phyloP scores from a whole-genome alignment of 2,113 vertebrate genomes.

The Hypocryptadius cinnamomeus region DNA sequence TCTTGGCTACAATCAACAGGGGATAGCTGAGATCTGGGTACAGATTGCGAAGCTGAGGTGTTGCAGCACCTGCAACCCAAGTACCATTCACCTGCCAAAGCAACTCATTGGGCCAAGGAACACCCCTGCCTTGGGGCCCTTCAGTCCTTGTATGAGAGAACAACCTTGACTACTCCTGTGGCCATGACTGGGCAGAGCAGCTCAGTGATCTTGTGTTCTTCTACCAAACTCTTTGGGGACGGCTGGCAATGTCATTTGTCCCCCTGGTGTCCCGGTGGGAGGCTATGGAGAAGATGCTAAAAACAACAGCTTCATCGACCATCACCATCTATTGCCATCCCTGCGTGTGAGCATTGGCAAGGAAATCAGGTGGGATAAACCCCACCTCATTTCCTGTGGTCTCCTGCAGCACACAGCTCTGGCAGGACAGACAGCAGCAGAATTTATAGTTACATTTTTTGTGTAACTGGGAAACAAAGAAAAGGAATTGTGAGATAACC shows the following conservation, averaged over 20 bases:
- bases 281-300: background rate
- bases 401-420: background rate
- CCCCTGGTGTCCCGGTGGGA: background rate
- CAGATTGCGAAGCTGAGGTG: background rate
- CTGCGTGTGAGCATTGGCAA: background rate
- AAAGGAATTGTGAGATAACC: background rate
- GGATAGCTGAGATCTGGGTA: background rate
- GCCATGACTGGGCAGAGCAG: background rate
- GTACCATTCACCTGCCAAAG: background rate
- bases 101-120: background rate
- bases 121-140: background rate
- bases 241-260: background rate
- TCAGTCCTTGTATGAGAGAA: background rate
- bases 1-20: background rate
- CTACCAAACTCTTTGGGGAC: background rate
- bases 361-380: background rate
- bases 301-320: background rate
- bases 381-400: accelerated
- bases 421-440: background rate
- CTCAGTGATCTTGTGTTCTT: background rate
- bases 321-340: background rate
- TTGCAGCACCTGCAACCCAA: background rate
- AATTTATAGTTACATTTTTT: background rate
- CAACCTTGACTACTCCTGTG: background rate
- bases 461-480: background rate